Evolutionary conservation across 2,113 vertebrate genomes (phyloP).

Genomic region (Cochlearius cochlearius): DNA sequence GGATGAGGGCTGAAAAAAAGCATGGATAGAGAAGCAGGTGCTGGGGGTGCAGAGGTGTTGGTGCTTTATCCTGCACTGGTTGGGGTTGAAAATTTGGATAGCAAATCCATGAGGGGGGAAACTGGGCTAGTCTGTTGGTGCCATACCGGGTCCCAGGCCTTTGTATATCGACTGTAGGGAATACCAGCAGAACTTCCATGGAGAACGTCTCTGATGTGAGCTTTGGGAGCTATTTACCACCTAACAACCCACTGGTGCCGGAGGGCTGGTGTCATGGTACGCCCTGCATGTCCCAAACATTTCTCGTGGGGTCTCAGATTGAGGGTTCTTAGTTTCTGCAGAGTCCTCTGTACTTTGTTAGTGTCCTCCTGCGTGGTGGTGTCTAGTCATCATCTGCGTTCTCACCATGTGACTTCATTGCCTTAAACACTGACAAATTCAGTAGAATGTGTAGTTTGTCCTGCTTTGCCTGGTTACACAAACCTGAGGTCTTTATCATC

Average conservation of each 20-base stretch:
- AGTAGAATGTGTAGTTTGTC: not conserved
- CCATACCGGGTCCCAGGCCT: not conserved
- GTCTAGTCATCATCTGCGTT: not conserved
- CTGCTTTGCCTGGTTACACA: not conserved
- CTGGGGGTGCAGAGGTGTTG: not conserved
- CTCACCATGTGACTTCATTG: not conserved
- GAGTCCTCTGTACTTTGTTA: not conserved
- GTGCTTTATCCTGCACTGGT: not conserved
- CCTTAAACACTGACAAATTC: not conserved
- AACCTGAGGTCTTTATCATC: not conserved
- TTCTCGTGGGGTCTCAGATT: not conserved
- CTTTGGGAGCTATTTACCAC: not conserved
- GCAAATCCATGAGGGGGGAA: not conserved
- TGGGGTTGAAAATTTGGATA: not conserved
- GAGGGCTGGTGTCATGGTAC: not conserved
- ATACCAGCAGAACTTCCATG: not conserved
- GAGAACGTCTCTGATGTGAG: not conserved
- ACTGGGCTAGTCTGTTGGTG: fast-evolving
- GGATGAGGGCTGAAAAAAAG: not conserved
- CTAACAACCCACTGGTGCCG: not conserved
- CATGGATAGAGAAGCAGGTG: not conserved
- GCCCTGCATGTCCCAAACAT: not conserved
- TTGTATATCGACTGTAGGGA: not conserved
- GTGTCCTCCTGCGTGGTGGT: not conserved
- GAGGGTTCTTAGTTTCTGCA: not conserved